Base-by-base conservation (phyloP, 2,113 vertebrate species). In the Lontra canadensis region DNA sequence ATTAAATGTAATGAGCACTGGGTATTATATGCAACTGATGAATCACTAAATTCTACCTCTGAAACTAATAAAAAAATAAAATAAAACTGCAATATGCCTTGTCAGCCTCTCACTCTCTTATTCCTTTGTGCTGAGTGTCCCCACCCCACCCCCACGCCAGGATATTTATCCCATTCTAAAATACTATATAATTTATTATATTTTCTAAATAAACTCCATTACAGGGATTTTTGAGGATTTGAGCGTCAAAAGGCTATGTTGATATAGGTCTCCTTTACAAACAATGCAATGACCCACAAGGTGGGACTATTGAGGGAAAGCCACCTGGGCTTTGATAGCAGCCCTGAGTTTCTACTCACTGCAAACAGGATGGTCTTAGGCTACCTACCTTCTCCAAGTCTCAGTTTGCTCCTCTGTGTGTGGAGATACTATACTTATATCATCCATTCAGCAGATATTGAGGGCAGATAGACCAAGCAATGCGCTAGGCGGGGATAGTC, bases 201-300 rank as follows among this genome's bases (percentile, higher is more conserved):
- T 57, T 96, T 94, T 95, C 73, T 93, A 71, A 73, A 31, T 49
- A 86, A 93, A 36, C 10, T 79, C 23, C 29, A 26, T 55, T 81
- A 34, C 11, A 85, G 71, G 39, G 47, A 2, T 31, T 74, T 88
- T 80, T 67, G 21, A 36, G 44, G 31, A 31, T 65, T 52, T 88
- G 29, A 57, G 23, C 74, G 71, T 83, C 89, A 85, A 42, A 7
- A 59, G 69, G 26, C 21, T 69, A 65, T 47, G 6, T 39, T 57
- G 80, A 34, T 39, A 47, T 29, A 88, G 59, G 29, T 89, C 61
- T 79, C 55, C 71, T 73, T 74, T 55, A 39, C 26, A 61, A 81
- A 36, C 20, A 57, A 59, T 3, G n/a, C 23, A 96, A 47, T 34
- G 13, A 6, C 61, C 0, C 10, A 2, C 10, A 71, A 59, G 6